A percentile compares a stretch with the other conserved stretches of the same genome.
These are phyloP conservation scores for Eupeodes corollae DNA, from an alignment of 1,140 invertebrate species.

Conservation along the genomic window DNA sequence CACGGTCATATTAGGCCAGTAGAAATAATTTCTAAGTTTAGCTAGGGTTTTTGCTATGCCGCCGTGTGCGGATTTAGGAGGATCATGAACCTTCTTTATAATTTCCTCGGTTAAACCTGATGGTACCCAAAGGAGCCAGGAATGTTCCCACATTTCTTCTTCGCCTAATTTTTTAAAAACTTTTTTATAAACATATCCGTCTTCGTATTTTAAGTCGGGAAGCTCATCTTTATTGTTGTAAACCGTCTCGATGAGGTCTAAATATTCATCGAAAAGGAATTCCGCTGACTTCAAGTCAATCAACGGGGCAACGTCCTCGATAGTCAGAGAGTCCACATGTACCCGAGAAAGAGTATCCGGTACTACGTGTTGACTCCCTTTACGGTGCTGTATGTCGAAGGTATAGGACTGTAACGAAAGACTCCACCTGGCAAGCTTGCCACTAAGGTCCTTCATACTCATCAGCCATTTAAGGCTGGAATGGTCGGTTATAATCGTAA, in stretches of 20 bases:
- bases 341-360: conserved; percentile 27
- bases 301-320: too few species aligned
- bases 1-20: conserved; percentile 1
- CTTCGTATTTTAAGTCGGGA: too few species aligned
- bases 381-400: conserved; percentile 34
- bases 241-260: too few species aligned
- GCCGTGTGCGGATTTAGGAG: not conserved
- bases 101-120: not conserved
- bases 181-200: too few species aligned
- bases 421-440: conserved; percentile 37
- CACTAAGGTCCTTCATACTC: conserved; percentile 32
- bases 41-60: not conserved
- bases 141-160: too few species aligned
- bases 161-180: too few species aligned
- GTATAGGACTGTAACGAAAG: conserved; percentile 34
- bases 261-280: too few species aligned
- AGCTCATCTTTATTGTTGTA: too few species aligned
- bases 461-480: conserved; percentile 37
- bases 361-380: conserved; percentile 27
- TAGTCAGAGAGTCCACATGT: too few species aligned
- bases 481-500: conserved; percentile 42
- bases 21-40: not conserved
- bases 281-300: too few species aligned
- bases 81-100: not conserved
- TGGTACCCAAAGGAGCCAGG: conserved; percentile 3